Base-by-base conservation (phyloP, 1,140 invertebrate species). In the Trinorchestia longiramus region DNA sequence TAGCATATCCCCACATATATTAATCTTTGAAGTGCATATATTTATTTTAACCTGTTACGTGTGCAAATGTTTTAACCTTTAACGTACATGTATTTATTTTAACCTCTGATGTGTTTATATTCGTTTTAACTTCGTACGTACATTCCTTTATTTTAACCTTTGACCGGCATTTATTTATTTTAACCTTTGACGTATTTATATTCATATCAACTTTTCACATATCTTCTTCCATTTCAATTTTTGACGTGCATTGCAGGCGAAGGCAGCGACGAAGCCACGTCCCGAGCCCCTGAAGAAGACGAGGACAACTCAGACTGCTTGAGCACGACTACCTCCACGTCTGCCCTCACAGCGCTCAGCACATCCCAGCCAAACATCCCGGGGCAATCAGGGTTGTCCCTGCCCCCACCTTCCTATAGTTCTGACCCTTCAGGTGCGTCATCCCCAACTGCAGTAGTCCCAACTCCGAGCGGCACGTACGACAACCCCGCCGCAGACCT, bases 401-500 rank as follows among this genome's bases (percentile, higher is more conserved):
- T 94, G 44, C 92, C 44, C 8, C 92, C 92, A 0, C 44, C 92
- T n/a, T 94, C 92, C 19, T 94, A 94, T 44, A 94, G 43, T 43
- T 41, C 90, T 3, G 90, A 92, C 43, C 90, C 15, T 92, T 94
- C 92, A 0, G 92, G 92, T 6, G 92, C 11, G 19, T 40, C 92
- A 43, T 45, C 92, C 17, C 92, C 92, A 94, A 44, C 43, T 15
- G 40, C 43, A 47, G 92, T 94, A 0, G 92, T 94, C 44, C 92
- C 92, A 0, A 94, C 36, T 36, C 92, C 92, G 8, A 47, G 92
- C 92, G 92, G 43, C 8, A 43, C 43, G 6, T 94, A 94, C 44
- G 92, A 94, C 44, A 94, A 94, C 92, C 92, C 92, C 43, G 92
- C 92, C n/a, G 92, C 40, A 23, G 92, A 94, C 40, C 92, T 94